Conservation (phyloP, 2,797 vertebrate species). For the Onychomys torridus region DNA sequence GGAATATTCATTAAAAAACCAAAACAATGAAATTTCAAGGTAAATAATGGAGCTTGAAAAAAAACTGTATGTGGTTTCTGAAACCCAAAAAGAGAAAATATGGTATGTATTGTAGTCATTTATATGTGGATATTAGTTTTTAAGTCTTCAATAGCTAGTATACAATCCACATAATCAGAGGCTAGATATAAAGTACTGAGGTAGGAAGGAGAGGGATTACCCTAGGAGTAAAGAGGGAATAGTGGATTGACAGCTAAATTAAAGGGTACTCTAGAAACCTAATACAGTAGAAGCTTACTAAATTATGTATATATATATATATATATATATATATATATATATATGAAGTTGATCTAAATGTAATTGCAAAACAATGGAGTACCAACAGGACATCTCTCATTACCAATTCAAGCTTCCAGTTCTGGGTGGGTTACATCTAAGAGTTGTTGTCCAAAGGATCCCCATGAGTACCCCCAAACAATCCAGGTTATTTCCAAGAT, state of each 20-base stretch:
- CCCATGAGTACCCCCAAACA: no score
- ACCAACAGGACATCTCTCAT: not conserved
- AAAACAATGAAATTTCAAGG: not conserved
- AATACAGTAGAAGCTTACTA: not conserved
- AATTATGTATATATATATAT: not conserved
- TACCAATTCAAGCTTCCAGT: not conserved
- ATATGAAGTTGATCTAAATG: not conserved
- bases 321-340: not conserved
- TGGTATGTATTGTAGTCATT: not conserved
- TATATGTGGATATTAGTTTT: not conserved
- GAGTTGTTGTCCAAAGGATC: not conserved
- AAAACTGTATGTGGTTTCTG: not conserved
- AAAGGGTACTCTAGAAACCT: not conserved
- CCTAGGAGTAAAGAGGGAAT: not conserved
- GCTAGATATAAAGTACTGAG: not conserved
- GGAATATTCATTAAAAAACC: not conserved
- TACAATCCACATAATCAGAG: not conserved
- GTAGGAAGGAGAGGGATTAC: not conserved
- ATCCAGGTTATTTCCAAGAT: not conserved
- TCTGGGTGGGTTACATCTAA: not conserved
- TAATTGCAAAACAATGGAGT: not conserved
- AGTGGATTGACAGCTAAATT: not conserved
- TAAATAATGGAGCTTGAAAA: not conserved
- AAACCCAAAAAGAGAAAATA: not conserved
- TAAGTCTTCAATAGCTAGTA: not conserved